Percentiles rank a stretch among this genome's conserved stretches.
Conservation (phyloP, 2,797 vertebrate genomes). For the Scleropages formosus region DNA sequence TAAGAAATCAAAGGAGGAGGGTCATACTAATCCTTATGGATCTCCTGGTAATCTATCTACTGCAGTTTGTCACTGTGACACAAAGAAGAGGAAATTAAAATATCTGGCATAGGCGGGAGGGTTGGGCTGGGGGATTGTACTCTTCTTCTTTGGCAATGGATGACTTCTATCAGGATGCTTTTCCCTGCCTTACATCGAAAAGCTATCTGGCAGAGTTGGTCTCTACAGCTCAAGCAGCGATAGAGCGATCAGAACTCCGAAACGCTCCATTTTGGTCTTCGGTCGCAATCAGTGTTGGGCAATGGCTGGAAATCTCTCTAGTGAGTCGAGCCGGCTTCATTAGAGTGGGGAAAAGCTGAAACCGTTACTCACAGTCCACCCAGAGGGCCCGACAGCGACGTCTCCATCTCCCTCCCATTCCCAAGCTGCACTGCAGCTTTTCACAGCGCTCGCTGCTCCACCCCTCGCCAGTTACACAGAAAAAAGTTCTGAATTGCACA, state of each 20-base stretch:
- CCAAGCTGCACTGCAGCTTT: slow-evolving; percentile 4
- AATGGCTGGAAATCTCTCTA: slow-evolving; percentile 28
- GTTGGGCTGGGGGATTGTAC: background rate
- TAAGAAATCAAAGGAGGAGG: slow-evolving; percentile 41
- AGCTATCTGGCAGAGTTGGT: background rate
- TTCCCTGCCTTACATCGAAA: background rate
- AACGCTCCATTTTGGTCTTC: slow-evolving; percentile 11
- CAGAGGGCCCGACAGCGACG: slow-evolving; percentile 5
- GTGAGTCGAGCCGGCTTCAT: slow-evolving; percentile 28
- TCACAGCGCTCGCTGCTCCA: background rate
- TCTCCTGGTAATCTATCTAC: background rate
- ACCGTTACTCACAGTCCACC: slow-evolving; percentile 10
- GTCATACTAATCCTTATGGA: background rate
- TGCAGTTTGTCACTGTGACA: slow-evolving; percentile 18
- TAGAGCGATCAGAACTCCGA: slow-evolving; percentile 24
- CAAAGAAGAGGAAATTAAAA: slow-evolving; percentile 16
- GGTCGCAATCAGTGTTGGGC: slow-evolving; percentile 16
- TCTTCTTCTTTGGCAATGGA: slow-evolving; percentile 10
- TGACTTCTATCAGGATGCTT: background rate
- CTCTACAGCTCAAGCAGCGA: background rate
- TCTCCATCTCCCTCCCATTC: slow-evolving; percentile 5
- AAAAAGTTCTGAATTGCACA: background rate
- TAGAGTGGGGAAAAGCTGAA: background rate
- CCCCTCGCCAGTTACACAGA: background rate
- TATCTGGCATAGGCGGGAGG: background rate